These are phyloP conservation scores for Semnopithecus entellus DNA, from an alignment of 2,113 vertebrate species.

Conservation along the genomic window DNA sequence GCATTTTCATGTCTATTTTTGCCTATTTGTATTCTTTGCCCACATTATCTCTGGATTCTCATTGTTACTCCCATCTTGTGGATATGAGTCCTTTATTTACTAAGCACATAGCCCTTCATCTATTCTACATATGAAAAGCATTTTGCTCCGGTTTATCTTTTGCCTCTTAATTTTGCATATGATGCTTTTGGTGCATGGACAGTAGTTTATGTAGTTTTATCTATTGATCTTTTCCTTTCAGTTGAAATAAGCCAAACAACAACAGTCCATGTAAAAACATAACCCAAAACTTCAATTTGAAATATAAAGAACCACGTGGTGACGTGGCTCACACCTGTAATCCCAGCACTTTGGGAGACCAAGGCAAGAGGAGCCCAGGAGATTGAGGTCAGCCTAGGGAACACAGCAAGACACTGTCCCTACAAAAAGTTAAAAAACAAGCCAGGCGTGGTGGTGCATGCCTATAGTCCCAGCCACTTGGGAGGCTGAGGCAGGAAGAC, in stretches of 20 bases:
- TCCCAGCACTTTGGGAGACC: too few species aligned
- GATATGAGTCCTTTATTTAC: background rate
- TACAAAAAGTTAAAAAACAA: too few species aligned
- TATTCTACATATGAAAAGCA: background rate
- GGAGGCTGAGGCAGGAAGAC: too few species aligned
- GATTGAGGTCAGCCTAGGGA: too few species aligned
- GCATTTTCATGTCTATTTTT: background rate
- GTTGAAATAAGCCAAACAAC: background rate
- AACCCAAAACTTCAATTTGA: background rate
- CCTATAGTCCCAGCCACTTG: too few species aligned
- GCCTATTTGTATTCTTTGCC: background rate
- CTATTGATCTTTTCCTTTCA: background rate
- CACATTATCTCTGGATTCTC: background rate
- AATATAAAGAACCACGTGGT: background rate
- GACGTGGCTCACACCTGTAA: too few species aligned
- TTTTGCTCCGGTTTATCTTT: background rate
- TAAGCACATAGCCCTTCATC: background rate
- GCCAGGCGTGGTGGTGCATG: too few species aligned
- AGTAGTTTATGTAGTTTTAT: background rate
- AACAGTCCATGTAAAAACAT: background rate
- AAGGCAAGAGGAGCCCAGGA: too few species aligned
- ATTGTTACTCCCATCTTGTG: fast-evolving
- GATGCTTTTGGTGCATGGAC: background rate
- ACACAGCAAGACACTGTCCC: too few species aligned
- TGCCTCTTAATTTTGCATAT: background rate